Base-by-base conservation (phyloP, 2,113 vertebrate genomes). In the Clarias batrachus region DNA sequence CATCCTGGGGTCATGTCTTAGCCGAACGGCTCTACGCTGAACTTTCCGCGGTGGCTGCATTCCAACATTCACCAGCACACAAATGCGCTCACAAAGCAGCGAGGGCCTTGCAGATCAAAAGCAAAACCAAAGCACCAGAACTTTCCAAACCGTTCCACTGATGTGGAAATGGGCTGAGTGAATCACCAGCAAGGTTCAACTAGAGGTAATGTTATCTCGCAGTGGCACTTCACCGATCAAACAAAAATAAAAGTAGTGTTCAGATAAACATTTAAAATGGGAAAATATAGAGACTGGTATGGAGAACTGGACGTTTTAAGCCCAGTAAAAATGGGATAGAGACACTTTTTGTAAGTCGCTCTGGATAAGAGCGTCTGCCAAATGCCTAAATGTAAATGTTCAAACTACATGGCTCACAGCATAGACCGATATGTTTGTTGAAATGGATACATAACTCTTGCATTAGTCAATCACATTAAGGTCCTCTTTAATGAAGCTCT, bases 181-280 rank as follows among this genome's bases (percentile, higher is more conserved):
- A 82, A 63, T 66, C 48, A 63, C 52, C 48, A 57, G 48, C 37
- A 68, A 48, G 81, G 81, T 30, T 57, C n/a, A 79, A 79, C 52
- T 0, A 10, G n/a, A 59, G 54, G 54, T 59, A 17, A 59, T 33
- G 76, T 52, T 52, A 14, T 14, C 4, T 76, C 41, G 8, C 33
- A 23, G 68, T 8, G 17, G n/a, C 73, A 52, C 11, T 48, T 11
- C 73, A 76, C 48, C 73, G n/a, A 14, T 25, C 71, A 52, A 74
- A 52, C 65, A 48, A 52, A 33, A 52, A 74, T 48, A 79, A 27
- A 68, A 73, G 30, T 37, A 77, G 4, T 57, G 14, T 27, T 33
- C 19, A 10, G 13, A 12, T 25, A 1, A 77, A 77, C 48, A 14
- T 77, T 7, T n/a, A 57, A 30, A 78, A 78, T 14, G 3, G n/a